These are phyloP conservation scores for Bos javanicus DNA, from an alignment of 2,113 vertebrate species.

Conservation along the genomic window DNA sequence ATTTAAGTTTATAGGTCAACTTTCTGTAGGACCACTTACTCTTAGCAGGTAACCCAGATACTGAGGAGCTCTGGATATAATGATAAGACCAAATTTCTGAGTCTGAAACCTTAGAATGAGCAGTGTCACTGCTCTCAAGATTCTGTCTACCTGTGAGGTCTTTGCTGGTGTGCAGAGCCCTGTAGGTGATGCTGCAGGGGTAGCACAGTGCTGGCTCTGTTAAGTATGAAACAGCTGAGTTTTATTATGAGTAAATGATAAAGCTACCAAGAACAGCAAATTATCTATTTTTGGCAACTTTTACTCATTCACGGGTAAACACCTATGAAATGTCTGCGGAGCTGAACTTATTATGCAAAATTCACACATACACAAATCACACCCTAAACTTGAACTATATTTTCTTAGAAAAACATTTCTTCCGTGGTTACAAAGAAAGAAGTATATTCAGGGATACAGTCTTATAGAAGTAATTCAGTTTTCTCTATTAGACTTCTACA, in stretches of 20 bases:
- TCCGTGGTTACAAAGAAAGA: neutral
- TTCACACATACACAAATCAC: neutral
- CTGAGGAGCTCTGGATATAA: neutral
- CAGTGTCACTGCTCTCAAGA: neutral
- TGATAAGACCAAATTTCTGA: neutral
- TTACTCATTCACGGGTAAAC: neutral
- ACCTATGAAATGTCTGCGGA: neutral
- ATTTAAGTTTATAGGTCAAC: neutral
- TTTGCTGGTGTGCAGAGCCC: neutral
- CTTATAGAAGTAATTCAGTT: neutral
- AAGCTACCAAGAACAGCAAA: neutral
- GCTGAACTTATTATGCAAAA: neutral
- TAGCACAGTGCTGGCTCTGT: neutral
- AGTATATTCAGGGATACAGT: neutral
- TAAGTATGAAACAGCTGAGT: neutral
- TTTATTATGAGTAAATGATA: neutral
- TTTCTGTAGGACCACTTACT: neutral
- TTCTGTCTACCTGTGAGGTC: neutral
- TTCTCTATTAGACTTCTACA: neutral
- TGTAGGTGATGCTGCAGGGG: neutral
- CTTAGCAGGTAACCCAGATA: neutral
- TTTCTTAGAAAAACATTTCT: conserved; percentile 1
- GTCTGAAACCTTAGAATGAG: neutral
- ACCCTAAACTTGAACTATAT: neutral
- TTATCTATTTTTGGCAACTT: neutral